Percentiles rank a stretch among this genome's conserved stretches.
Evolutionary conservation across 2,888 invertebrate genomes (phyloP).

Genomic region (Hermodice carunculata): DNA sequence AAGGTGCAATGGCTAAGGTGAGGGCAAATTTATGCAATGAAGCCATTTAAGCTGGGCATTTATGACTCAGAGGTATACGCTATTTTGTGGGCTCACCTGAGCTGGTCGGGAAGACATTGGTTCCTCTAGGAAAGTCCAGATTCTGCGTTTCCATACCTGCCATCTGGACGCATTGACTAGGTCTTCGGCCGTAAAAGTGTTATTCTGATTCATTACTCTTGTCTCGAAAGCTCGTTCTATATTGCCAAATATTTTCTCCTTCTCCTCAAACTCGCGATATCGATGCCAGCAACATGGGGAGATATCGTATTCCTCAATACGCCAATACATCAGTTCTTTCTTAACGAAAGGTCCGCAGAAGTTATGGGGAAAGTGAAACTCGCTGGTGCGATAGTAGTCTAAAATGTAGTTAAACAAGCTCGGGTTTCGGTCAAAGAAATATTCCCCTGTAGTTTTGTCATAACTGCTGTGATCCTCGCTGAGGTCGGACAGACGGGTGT

Average conservation of each 20-base stretch:
- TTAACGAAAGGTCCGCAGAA: constrained; percentile 49
- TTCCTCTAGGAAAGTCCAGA: constrained; percentile 38
- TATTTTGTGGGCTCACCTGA: constrained; percentile 36
- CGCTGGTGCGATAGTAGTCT: constrained; percentile 47
- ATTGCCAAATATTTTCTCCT: constrained; percentile 37
- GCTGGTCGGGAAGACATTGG: constrained; percentile 39
- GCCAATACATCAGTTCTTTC: constrained; percentile 53
- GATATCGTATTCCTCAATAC: constrained; percentile 45
- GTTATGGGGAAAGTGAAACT: constrained; percentile 51
- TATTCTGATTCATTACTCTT: not conserved
- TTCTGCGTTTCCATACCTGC: constrained; percentile 24
- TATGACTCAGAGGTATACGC: too few relatives aligned
- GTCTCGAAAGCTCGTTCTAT: constrained; percentile 31
- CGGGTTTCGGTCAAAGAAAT: constrained; percentile 53
- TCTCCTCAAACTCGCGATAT: constrained; percentile 38
- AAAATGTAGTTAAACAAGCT: constrained; percentile 46
- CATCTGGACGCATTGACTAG: constrained; percentile 16
- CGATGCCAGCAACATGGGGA: constrained; percentile 51
- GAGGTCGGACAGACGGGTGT: constrained; percentile 35
- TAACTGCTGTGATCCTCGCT: constrained; percentile 27
- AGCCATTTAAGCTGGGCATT: too few relatives aligned
- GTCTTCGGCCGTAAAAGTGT: constrained; percentile 7
- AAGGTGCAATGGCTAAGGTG: too few relatives aligned
- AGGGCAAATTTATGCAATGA: too few relatives aligned
- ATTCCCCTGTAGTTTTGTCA: constrained; percentile 34